Base-by-base conservation (phyloP, 2,888 invertebrate genomes). In the Cylloceria caligata region DNA sequence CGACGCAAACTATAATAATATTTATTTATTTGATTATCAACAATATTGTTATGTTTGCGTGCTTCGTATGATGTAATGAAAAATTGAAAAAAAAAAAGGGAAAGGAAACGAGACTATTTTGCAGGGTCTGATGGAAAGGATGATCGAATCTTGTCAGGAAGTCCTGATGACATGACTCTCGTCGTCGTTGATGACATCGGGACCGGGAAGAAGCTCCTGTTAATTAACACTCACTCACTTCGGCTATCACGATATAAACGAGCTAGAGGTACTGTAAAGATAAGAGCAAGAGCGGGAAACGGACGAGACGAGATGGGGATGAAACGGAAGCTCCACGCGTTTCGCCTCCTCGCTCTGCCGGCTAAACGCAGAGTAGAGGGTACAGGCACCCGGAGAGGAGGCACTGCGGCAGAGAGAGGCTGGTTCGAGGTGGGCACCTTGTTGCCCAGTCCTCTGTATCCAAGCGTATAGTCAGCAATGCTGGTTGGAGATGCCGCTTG, bases 241-340 rank as follows among this genome's bases (percentile, higher is more conserved):
- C 69, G 52, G 65, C 45, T 79, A 82, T 82, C 82, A 60, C 71
- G 79, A 79, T 75, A 67, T 52, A 72, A 82, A 79, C 71, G 34
- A 30, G 55, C 69, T 72, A 57, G 74, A 57, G 77, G 72, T 42
- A 87, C 89, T 86, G 88, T 89, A 89, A 90, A 91, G 91, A 91
- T 91, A 91, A 91, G 19, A n/a, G 57, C 34, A 49, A 49, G 39
- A 77, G 79, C 77, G 79, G 83, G 79, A 85, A 86, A 80, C 76
- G 77, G 72, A 76, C 80, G 85, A 84, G 68, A 68, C 68, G 83
- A 80, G 74, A 81, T 62, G 81, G 64, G 71, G 6, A 19, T 79
- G 68, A 79, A 9, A 67, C 27, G 74, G 74, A 71, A 81, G 55
- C 49, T 73, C 73, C 64, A 73, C 77, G 81, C 73, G 69, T 74